Evolutionary conservation across 2,888 invertebrate genomes (phyloP).

Genomic region (Malacosoma neustria): DNA sequence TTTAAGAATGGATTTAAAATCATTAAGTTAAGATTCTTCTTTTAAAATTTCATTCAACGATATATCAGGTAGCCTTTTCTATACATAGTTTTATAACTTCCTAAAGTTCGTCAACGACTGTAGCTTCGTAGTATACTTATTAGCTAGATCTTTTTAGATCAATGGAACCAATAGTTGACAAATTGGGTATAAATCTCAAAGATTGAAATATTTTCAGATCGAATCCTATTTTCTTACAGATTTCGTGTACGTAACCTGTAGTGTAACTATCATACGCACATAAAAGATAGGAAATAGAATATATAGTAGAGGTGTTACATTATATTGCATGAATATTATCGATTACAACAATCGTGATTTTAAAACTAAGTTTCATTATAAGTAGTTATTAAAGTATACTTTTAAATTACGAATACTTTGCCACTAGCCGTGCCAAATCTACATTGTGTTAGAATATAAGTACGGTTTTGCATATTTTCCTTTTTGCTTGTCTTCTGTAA

Average conservation of each 20-base stretch:
- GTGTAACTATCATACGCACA: conserved; percentile 63
- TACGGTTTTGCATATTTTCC: conserved; percentile 20
- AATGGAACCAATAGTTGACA: conserved; percentile 53
- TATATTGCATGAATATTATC: conserved; percentile 19
- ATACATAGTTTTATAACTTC: conserved; percentile 34
- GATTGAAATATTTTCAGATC: conserved; percentile 63
- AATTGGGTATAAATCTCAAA: conserved; percentile 51
- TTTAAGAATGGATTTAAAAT: conserved; percentile 50
- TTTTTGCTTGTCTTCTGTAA: conserved; percentile 23
- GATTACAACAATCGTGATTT: conserved; percentile 22
- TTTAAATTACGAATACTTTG: conserved; percentile 24
- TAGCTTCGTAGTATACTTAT: conserved; percentile 53
- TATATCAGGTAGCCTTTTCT: conserved; percentile 33
- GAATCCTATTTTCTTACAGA: conserved; percentile 70
- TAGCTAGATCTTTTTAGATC: conserved; percentile 50
- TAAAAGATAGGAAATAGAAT: conserved; percentile 37
- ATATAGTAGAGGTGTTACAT: conserved; percentile 26
- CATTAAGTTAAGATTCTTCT: conserved; percentile 46
- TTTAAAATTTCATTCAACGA: conserved; percentile 38
- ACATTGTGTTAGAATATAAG: conserved; percentile 24
- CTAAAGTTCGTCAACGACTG: conserved; percentile 50
- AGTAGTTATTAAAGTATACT: conserved; percentile 4
- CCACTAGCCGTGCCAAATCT: conserved; percentile 59
- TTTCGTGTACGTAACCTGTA: conserved; percentile 51
- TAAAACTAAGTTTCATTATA: conserved; percentile 7